A percentile compares a stretch with the other conserved stretches of the same genome.
Evolutionary conservation across 2,797 vertebrate species (phyloP).

Genomic region (Crax fasciolata): DNA sequence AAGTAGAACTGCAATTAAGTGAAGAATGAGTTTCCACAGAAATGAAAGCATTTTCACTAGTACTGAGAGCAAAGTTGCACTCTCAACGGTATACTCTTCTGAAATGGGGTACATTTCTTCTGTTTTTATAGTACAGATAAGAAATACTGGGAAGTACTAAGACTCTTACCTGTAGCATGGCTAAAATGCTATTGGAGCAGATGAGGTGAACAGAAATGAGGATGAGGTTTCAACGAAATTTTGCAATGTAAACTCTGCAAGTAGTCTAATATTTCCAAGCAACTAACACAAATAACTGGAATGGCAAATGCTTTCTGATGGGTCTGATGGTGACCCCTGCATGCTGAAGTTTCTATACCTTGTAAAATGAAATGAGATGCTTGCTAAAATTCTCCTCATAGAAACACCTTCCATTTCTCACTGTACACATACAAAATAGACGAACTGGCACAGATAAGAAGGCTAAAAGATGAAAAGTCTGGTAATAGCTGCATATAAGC

Average conservation of each 20-base stretch:
- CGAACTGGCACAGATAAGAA: not conserved
- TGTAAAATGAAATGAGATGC: not conserved
- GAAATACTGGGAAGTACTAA: not conserved
- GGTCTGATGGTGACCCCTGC: not conserved
- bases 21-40: not conserved
- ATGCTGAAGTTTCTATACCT: not conserved
- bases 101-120: not conserved
- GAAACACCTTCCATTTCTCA: not conserved
- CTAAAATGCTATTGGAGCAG: not conserved
- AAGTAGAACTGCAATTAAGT: not conserved
- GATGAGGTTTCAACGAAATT: not conserved
- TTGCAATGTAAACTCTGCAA: not conserved
- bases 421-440: not conserved
- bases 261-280: not conserved
- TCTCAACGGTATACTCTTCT: not conserved
- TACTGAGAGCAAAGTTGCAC: not conserved
- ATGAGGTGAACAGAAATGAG: not conserved
- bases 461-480: not conserved
- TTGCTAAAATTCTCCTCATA: not conserved
- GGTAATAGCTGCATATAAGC: not conserved
- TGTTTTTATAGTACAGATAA: not conserved
- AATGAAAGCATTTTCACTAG: not conserved
- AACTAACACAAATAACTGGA: not conserved
- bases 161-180: not conserved
- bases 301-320: not conserved